These are phyloP conservation scores for Psephotus haematonotus DNA, from an alignment of 2,113 vertebrate species.

Conservation along the genomic window DNA sequence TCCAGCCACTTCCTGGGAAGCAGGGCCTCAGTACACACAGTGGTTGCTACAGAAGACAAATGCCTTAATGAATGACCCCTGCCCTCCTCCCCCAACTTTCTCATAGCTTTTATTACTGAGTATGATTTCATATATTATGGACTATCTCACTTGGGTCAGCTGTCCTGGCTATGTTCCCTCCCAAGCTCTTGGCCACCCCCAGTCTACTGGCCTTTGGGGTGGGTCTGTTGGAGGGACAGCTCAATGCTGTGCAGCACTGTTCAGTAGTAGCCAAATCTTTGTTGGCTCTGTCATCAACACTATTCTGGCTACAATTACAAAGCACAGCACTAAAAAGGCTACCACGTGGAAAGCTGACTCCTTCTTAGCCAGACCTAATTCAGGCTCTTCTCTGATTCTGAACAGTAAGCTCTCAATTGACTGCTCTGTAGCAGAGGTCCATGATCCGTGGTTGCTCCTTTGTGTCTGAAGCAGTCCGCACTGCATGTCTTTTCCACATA, in stretches of 20 bases:
- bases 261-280: background rate
- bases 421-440: background rate
- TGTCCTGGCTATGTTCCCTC: background rate
- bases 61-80: fast-evolving
- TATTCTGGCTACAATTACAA: background rate
- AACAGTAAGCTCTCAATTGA: background rate
- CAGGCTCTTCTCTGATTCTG: background rate
- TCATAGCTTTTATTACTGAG: background rate
- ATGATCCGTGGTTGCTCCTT: background rate
- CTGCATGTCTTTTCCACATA: background rate
- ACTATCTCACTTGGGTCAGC: background rate
- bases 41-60: background rate
- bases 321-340: background rate
- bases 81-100: background rate
- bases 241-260: background rate
- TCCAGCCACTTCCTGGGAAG: background rate
- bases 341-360: background rate
- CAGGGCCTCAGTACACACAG: fast-evolving
- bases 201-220: background rate
- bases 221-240: background rate
- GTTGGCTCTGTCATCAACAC: background rate
- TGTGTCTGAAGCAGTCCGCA: background rate
- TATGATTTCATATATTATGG: background rate
- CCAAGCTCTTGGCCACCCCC: background rate
- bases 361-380: background rate